phyloP scores from a whole-genome alignment of 2,113 vertebrate genomes.

The Ceyx margarethae region DNA sequence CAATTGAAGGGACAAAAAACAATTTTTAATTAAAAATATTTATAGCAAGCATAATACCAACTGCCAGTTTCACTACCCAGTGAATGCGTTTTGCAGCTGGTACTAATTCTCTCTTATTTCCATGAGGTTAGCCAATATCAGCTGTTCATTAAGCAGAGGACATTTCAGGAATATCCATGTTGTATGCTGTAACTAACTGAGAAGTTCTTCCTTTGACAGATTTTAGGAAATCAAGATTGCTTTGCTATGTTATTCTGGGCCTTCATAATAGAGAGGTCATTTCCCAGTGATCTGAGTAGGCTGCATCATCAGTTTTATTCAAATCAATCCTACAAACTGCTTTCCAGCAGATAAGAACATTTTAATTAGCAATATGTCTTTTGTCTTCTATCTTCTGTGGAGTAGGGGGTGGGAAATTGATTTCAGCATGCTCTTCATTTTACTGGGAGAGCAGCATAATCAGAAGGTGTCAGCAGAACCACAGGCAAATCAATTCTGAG shows the following conservation, averaged over 20 bases:
- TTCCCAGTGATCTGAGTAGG: conserved; percentile 42
- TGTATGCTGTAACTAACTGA: conserved; percentile 44
- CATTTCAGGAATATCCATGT: conserved; percentile 63
- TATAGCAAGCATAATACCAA: conserved; percentile 73
- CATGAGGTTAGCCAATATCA: conserved; percentile 73
- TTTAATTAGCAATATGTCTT: conserved; percentile 60
- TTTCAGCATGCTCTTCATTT: conserved; percentile 15
- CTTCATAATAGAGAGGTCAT: conserved; percentile 56
- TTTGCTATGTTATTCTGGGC: conserved; percentile 44
- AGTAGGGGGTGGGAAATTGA: not conserved
- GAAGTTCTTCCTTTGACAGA: conserved; percentile 38
- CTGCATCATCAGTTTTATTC: conserved; percentile 54
- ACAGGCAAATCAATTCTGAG: conserved; percentile 17
- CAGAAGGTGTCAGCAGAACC: conserved; percentile 59
- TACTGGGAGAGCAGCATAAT: not conserved
- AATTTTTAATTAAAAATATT: conserved; percentile 82
- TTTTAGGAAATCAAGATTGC: conserved; percentile 59
- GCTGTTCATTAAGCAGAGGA: conserved; percentile 72
- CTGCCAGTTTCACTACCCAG: conserved; percentile 66
- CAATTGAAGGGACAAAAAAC: conserved; percentile 73
- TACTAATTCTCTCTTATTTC: conserved; percentile 72
- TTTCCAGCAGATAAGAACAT: conserved; percentile 49
- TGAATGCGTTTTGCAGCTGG: conserved; percentile 76
- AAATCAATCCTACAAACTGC: conserved; percentile 43
- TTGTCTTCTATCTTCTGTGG: conserved; percentile 32